phyloP scores from a whole-genome alignment of 1,140 invertebrate species.

The Bicyclus anynana region DNA sequence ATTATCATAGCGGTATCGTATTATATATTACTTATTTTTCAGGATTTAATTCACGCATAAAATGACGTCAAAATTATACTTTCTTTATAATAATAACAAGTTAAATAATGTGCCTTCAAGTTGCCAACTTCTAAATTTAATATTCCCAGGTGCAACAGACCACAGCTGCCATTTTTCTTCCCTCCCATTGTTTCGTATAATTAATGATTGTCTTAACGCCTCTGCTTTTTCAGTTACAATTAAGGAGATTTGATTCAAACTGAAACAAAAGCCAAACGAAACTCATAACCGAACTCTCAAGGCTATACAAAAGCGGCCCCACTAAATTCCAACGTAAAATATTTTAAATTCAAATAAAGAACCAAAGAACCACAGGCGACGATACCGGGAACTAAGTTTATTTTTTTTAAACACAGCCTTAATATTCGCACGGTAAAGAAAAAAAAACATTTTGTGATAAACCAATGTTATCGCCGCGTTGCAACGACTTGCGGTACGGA shows the following conservation, averaged over 20 bases:
- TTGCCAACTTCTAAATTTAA: neutral
- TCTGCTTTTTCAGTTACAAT: constrained; percentile 4
- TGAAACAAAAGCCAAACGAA: constrained; percentile 6
- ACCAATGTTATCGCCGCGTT: too few relatives aligned
- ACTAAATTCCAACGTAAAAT: neutral
- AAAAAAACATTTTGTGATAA: too few relatives aligned
- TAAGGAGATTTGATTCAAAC: constrained; percentile 1
- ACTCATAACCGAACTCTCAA: constrained; percentile 5
- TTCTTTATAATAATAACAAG: neutral
- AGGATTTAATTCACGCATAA: too few relatives aligned
- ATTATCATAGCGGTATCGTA: too few relatives aligned
- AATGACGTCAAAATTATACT: neutral
- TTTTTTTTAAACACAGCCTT: too few relatives aligned
- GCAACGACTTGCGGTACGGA: too few relatives aligned
- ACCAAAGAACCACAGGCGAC: too few relatives aligned
- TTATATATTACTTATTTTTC: too few relatives aligned
- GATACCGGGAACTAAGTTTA: too few relatives aligned
- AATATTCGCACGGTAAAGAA: too few relatives aligned
- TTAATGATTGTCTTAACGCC: constrained; percentile 6
- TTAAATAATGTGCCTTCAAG: neutral
- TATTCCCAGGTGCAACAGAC: constrained; percentile 6
- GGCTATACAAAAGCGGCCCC: neutral
- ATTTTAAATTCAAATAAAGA: too few relatives aligned
- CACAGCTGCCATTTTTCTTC: constrained; percentile 3
- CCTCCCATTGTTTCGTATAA: constrained; percentile 1